A percentile compares a stretch with the other conserved stretches of the same genome.
Conservation (phyloP, 2,888 invertebrate species). For the Chalcosyrphus nemorum region DNA sequence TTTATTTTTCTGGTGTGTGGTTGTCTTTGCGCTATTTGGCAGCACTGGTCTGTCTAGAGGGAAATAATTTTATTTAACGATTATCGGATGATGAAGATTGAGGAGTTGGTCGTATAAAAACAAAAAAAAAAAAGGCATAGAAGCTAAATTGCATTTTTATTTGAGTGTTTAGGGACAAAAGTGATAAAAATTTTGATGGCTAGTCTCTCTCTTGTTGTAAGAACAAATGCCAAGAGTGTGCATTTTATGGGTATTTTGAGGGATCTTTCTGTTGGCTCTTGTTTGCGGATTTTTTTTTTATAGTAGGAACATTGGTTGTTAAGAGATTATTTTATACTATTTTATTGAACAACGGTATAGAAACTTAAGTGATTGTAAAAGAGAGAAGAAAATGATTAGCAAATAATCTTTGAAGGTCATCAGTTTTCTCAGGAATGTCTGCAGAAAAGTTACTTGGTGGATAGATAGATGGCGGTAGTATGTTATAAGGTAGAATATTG, state of each 20-base stretch:
- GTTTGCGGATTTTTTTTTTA: constrained; percentile 16
- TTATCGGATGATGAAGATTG: constrained; percentile 65
- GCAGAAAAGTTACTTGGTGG: not conserved
- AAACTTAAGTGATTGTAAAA: constrained; percentile 12
- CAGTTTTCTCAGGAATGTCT: not conserved
- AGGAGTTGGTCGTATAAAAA: constrained; percentile 39
- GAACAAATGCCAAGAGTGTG: constrained; percentile 33
- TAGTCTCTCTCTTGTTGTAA: not conserved
- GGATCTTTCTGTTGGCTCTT: not conserved
- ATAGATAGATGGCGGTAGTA: not conserved
- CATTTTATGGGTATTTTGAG: constrained; percentile 14
- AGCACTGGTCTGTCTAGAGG: constrained; percentile 27
- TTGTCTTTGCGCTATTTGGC: constrained; percentile 7
- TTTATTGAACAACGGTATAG: not conserved
- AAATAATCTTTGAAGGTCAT: not conserved
- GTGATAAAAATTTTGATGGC: constrained; percentile 35
- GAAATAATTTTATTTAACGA: constrained; percentile 54
- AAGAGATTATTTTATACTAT: constrained; percentile 28
- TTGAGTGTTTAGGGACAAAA: constrained; percentile 56
- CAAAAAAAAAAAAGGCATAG: no score
- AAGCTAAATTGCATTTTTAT: constrained; percentile 65
- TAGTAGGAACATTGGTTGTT: constrained; percentile 16
- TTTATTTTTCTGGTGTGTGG: constrained; percentile 28
- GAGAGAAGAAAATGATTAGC: not conserved
- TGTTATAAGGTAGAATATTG: no score